Evolutionary conservation across 2,113 vertebrate species (phyloP).

Genomic region (Sapayoa aenigma): DNA sequence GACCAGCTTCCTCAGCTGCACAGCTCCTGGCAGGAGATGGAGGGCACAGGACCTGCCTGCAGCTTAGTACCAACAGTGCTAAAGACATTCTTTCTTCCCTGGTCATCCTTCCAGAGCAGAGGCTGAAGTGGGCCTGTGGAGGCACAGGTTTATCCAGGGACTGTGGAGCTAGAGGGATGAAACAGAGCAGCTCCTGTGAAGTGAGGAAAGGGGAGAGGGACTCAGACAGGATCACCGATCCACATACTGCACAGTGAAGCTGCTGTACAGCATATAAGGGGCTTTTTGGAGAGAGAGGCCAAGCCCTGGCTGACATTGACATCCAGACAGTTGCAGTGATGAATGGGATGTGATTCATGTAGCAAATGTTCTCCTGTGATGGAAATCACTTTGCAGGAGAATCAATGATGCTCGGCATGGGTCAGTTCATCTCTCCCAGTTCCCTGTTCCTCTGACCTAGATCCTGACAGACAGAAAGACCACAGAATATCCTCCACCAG

Average conservation of each 20-base stretch:
- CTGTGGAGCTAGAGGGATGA: background rate
- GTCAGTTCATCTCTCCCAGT: background rate
- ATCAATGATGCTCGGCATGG: background rate
- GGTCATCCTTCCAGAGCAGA: background rate
- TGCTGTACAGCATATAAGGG: background rate
- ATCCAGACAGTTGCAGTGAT: background rate
- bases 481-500: background rate
- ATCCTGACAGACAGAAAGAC: background rate
- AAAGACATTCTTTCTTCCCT: background rate
- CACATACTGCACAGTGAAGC: background rate
- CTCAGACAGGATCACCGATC: background rate
- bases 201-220: background rate
- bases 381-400: conserved; percentile 1
- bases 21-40: background rate
- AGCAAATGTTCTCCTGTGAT: background rate
- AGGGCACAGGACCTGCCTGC: background rate
- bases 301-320: background rate
- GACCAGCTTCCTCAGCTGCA: background rate
- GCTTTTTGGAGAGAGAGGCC: background rate
- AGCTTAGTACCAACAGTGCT: background rate
- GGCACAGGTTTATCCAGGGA: background rate
- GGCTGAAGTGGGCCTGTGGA: background rate
- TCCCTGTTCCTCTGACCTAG: background rate
- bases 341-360: conserved; percentile 8
- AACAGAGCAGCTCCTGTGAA: background rate